Percentiles rank a stretch among this genome's conserved stretches.
Conservation (phyloP, 2,797 vertebrate species). For the Nyctibius grandis region DNA sequence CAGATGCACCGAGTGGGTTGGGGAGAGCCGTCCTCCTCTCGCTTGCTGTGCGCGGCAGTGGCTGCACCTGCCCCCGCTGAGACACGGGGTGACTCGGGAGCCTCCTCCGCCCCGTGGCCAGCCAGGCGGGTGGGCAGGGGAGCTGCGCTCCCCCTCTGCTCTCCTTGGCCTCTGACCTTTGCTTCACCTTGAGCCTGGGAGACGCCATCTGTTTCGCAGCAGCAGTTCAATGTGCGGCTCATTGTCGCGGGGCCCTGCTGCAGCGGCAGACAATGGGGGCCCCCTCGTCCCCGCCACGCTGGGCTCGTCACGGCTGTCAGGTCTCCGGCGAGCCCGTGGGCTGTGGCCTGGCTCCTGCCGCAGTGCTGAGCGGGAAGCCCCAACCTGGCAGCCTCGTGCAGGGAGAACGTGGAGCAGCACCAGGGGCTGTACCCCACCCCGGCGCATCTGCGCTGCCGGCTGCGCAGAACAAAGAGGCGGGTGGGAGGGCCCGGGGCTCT, state of each 20-base stretch:
- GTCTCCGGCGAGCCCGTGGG: background rate
- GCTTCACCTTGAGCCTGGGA: slow-evolving; percentile 57
- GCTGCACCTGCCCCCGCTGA: background rate
- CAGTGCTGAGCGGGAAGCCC: background rate
- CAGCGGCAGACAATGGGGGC: slow-evolving; percentile 47
- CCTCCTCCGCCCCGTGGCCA: background rate
- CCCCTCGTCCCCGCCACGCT: background rate
- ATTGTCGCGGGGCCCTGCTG: slow-evolving; percentile 38
- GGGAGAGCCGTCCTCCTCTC: background rate
- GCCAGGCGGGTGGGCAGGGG: background rate
- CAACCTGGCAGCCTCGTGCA: background rate
- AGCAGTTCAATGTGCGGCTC: background rate
- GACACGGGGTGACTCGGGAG: background rate
- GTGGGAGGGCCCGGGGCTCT: background rate
- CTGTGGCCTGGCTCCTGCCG: background rate
- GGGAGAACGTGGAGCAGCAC: background rate
- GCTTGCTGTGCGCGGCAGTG: accelerated
- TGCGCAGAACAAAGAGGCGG: slow-evolving; percentile 12
- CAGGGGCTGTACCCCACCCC: background rate
- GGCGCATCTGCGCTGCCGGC: background rate
- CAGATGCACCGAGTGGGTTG: background rate
- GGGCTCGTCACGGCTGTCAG: slow-evolving; percentile 49
- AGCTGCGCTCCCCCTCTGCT: background rate
- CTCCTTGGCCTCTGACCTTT: slow-evolving; percentile 56
- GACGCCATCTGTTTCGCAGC: slow-evolving; percentile 59